A percentile compares a stretch with the other conserved stretches of the same genome.
These are phyloP conservation scores for Xanthorhoe spadicearia DNA, from an alignment of 2,888 invertebrate genomes.

Conservation along the genomic window DNA sequence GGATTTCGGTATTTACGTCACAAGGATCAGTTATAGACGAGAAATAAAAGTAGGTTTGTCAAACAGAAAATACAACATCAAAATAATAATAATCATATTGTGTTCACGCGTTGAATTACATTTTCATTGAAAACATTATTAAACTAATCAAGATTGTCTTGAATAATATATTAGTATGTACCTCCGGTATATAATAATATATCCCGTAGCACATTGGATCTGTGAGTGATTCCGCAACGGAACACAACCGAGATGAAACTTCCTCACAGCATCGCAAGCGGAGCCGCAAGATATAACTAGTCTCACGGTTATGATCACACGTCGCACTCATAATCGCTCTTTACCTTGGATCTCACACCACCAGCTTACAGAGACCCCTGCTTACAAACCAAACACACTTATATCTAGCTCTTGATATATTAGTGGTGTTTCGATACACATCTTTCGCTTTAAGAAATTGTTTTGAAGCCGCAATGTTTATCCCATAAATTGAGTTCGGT, in stretches of 20 bases:
- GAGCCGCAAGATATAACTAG: constrained; percentile 27
- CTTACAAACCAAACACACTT: neutral
- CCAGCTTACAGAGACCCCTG: constrained; percentile 9
- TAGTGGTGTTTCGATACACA: constrained; percentile 28
- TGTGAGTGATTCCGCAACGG: neutral
- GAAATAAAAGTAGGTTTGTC: too few species aligned
- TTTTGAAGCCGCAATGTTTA: constrained; percentile 36
- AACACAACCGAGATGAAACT: constrained; percentile 21
- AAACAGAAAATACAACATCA: too few species aligned
- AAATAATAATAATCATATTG: too few species aligned
- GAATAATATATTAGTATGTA: too few species aligned
- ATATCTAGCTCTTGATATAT: constrained; percentile 6
- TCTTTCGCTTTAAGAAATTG: constrained; percentile 32
- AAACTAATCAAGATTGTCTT: too few species aligned
- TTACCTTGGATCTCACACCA: constrained; percentile 18
- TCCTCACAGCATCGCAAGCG: constrained; percentile 17
- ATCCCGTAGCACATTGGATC: neutral
- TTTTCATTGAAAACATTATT: too few species aligned
- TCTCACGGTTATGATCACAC: constrained; percentile 30
- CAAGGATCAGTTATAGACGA: too few species aligned
- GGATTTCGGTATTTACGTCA: too few species aligned
- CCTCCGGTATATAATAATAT: too few species aligned
- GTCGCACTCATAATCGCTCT: constrained; percentile 33
- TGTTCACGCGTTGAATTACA: too few species aligned
- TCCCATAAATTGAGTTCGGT: constrained; percentile 35